These are phyloP conservation scores for Alitta virens DNA, from an alignment of 2,888 invertebrate genomes.

Conservation along the genomic window DNA sequence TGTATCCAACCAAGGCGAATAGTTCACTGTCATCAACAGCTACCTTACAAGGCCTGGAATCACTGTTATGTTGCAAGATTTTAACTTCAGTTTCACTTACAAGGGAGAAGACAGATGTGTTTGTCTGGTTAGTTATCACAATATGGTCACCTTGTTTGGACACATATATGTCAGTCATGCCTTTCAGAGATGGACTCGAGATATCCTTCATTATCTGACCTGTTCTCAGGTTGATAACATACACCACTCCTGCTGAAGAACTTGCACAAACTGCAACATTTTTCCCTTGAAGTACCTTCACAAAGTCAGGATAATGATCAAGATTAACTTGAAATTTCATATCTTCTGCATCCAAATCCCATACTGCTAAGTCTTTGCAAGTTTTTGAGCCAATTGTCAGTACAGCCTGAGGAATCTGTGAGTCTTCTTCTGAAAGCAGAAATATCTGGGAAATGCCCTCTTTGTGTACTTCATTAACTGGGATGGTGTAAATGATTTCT, in stretches of 20 bases:
- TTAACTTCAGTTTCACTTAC: too few relatives aligned
- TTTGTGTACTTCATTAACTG: conserved; percentile 17
- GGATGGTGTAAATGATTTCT: conserved; percentile 19
- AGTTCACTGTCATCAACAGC: too few relatives aligned
- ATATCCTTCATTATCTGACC: conserved; percentile 8
- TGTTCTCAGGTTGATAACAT: conserved; percentile 17
- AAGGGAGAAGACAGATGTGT: too few relatives aligned
- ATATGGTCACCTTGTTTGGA: conserved; percentile 1
- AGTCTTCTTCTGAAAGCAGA: too few relatives aligned
- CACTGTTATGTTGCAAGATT: too few relatives aligned
- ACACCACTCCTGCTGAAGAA: conserved; percentile 8
- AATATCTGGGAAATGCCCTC: conserved; percentile 21
- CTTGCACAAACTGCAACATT: conserved; percentile 11
- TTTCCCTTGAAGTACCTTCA: conserved; percentile 2
- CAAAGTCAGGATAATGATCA: conserved; percentile 3
- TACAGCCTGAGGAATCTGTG: too few relatives aligned
- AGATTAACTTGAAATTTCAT: conserved; percentile 15
- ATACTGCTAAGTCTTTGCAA: conserved; percentile 23
- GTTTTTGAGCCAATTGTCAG: conserved; percentile 20
- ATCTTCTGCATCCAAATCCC: conserved; percentile 21
- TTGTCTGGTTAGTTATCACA: conserved; percentile 19
- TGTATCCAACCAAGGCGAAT: too few relatives aligned
- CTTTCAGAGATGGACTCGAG: background rate
- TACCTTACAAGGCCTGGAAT: too few relatives aligned
- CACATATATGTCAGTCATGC: conserved; percentile 10